Evolutionary conservation across 2,113 vertebrate genomes (phyloP), one percentile per base, ranked within the genome.

Genomic region (Fulica atra): DNA sequence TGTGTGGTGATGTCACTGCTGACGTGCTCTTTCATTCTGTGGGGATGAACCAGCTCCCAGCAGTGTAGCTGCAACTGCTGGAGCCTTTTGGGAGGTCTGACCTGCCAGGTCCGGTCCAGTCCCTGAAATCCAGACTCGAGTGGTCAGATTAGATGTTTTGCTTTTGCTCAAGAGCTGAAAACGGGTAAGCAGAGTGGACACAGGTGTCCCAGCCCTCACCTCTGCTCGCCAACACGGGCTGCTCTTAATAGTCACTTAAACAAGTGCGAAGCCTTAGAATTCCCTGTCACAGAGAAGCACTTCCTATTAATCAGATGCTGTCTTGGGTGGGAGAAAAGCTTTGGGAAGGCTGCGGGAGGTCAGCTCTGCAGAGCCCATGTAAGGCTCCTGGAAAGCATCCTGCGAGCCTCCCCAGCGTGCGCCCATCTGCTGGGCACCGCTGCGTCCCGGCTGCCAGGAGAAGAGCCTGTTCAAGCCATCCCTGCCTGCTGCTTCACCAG

Each of bases 371-470:
- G 79, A 69, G 13, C 38, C 77, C 42, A 17, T 3, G 0, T 11
- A 23, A n/a, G 53, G 51, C 40, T 80, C 44, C 44, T 28, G 68
- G 59, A 66, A 38, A 72, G 86, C 73, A 50, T 63, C 78, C 81
- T 3, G 0, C 11, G 14, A 33, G 11, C 57, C 53, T 31, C 73
- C 11, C 12, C 83, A 79, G 53, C 2, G 0, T 23, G 31, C 50
- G 64, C 51, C 56, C 28, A 6, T 57, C 60, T 19, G 1, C 51
- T 28, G 46, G 8, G 28, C 1, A 0, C 19, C 11, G 2, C 82
- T 69, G 84, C 61, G 13, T 70, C 60, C 54, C 1, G 0, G 11
- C 59, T 77, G 42, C 81, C 0, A 14, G 38, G 16, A 59, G 11
- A 7, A 18, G 50, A 53, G 8, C 16, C 60, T 1, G 0, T 54